Evolutionary conservation across 1,140 invertebrate genomes (phyloP).

Genomic region (Hylaeus anthracinus): DNA sequence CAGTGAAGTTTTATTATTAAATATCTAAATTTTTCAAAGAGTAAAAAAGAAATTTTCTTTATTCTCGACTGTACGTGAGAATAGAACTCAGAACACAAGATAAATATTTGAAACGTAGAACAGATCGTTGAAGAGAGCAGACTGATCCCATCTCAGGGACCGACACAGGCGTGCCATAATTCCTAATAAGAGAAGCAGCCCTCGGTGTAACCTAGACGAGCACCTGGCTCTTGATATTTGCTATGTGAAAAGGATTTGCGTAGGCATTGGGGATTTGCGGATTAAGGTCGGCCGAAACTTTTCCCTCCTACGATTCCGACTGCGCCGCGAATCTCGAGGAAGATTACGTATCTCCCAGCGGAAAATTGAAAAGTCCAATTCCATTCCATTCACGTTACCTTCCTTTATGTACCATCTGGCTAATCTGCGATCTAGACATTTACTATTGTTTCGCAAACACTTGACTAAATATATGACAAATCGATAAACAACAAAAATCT

Average conservation of each 20-base stretch:
- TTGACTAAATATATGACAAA: not conserved
- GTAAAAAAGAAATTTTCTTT: too few relatives aligned
- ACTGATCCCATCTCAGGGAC: not conserved
- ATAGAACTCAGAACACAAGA: too few relatives aligned
- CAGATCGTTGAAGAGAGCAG: not conserved
- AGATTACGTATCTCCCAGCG: conserved; percentile 37
- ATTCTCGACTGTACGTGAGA: too few relatives aligned
- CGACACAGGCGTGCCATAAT: not conserved
- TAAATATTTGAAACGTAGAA: too few relatives aligned
- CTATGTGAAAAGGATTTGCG: conserved; percentile 42
- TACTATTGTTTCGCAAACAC: not conserved
- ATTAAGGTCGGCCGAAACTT: conserved; percentile 55
- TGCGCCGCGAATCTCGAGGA: conserved; percentile 31
- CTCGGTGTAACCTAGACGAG: not conserved
- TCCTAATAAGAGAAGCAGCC: conserved; percentile 10
- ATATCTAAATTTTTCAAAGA: too few relatives aligned
- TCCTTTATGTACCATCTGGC: not conserved
- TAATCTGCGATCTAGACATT: not conserved
- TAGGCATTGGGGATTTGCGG: conserved; percentile 55
- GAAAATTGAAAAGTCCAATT: conserved; percentile 56
- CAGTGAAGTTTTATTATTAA: too few relatives aligned
- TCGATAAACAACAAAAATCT: too few relatives aligned
- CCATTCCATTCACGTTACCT: not conserved
- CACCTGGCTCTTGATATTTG: conserved; percentile 50
- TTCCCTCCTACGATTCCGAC: conserved; percentile 25